A percentile compares a stretch with the other conserved stretches of the same genome.
Conservation (phyloP, 1,140 invertebrate species). For the Nasonia longicornis region DNA sequence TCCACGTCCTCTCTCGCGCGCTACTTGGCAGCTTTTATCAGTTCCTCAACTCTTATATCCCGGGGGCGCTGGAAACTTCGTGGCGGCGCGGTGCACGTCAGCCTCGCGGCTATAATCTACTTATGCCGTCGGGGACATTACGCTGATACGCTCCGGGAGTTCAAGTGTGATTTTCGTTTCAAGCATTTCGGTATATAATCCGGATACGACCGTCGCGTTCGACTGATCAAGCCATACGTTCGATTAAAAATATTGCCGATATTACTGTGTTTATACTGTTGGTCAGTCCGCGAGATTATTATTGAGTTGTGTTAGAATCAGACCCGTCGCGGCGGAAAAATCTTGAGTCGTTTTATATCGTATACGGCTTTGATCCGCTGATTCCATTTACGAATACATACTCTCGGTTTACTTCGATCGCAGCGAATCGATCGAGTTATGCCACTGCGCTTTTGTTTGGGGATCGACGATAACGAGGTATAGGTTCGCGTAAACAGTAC, state of each 20-base stretch:
- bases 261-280: too few relatives aligned
- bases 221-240: background rate
- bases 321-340: too few relatives aligned
- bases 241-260: too few relatives aligned
- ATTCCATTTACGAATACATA: too few relatives aligned
- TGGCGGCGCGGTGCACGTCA: too few relatives aligned
- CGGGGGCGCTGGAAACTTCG: background rate
- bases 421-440: background rate
- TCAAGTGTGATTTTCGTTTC: constrained; percentile 4
- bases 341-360: too few relatives aligned
- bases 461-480: background rate
- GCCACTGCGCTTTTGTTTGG: background rate
- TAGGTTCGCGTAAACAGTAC: background rate
- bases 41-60: background rate
- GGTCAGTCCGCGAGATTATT: too few relatives aligned
- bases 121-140: background rate
- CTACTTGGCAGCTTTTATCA: background rate
- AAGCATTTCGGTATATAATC: background rate
- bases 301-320: too few relatives aligned
- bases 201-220: background rate
- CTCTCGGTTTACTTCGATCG: too few relatives aligned
- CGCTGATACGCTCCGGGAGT: background rate
- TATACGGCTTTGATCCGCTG: too few relatives aligned
- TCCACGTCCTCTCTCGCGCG: background rate
- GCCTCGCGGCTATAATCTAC: background rate